Evolutionary conservation across 2,888 invertebrate species (phyloP).

Genomic region (Volucella zonaria): DNA sequence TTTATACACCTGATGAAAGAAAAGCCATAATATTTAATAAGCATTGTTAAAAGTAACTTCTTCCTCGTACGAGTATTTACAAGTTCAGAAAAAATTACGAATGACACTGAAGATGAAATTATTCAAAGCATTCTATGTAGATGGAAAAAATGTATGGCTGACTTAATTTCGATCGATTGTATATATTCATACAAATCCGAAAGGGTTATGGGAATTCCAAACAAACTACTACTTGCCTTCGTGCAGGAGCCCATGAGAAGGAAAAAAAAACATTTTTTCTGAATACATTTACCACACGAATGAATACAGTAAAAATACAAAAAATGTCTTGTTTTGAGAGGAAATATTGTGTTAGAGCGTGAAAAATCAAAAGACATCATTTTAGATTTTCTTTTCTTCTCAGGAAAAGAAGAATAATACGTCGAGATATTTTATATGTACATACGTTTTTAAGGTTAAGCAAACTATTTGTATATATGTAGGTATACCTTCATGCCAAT

Average conservation of each 20-base stretch:
- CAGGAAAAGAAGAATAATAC: neutral
- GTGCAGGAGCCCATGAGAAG: neutral
- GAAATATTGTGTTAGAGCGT: constrained; percentile 6
- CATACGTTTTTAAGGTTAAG: too few species aligned
- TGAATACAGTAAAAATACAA: constrained; percentile 1
- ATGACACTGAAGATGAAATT: constrained; percentile 7
- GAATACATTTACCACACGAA: constrained; percentile 14
- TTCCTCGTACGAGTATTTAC: neutral
- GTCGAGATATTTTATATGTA: too few species aligned
- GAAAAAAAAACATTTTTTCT: neutral
- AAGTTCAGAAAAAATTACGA: neutral
- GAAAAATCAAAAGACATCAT: neutral
- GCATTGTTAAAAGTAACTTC: too few species aligned
- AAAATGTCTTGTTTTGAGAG: neutral
- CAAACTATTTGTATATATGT: too few species aligned
- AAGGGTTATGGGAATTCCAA: constrained; percentile 7
- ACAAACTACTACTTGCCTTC: neutral
- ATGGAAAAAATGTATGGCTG: constrained; percentile 7
- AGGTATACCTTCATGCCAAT: constrained; percentile 3
- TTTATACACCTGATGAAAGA: too few species aligned
- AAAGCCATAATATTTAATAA: too few species aligned
- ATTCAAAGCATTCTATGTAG: constrained; percentile 13
- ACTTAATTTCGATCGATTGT: constrained; percentile 14
- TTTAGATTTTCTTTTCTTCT: neutral
- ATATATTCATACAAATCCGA: neutral